Percentiles rank a stretch among this genome's conserved stretches.
Evolutionary conservation across 2,113 vertebrate genomes (phyloP).

Genomic region (Turdus rufiventris): DNA sequence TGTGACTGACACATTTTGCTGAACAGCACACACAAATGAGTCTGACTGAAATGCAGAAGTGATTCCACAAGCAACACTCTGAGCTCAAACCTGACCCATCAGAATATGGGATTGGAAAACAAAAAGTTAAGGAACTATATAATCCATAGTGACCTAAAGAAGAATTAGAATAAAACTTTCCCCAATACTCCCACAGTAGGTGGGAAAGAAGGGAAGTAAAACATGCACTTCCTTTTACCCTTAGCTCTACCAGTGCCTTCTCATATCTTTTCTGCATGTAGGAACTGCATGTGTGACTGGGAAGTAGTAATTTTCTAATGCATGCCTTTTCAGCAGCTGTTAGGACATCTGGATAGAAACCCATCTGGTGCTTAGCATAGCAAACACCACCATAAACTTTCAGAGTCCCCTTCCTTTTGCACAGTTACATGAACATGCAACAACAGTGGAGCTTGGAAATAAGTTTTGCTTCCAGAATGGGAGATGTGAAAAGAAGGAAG

Average conservation of each 20-base stretch:
- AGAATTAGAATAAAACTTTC: not conserved
- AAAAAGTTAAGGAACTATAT: not conserved
- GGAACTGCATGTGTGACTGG: not conserved
- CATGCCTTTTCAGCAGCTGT: slow-evolving; percentile 15
- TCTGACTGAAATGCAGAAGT: not conserved
- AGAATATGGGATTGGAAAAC: not conserved
- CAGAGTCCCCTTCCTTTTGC: not conserved
- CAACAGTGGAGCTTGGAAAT: not conserved
- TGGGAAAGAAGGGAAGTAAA: not conserved
- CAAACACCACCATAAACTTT: not conserved
- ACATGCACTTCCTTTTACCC: not conserved
- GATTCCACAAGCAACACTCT: not conserved
- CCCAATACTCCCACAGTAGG: not conserved
- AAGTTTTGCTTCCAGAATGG: not conserved
- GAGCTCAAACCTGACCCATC: not conserved
- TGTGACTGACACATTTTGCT: not conserved
- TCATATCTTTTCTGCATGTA: not conserved
- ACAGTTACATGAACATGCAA: not conserved
- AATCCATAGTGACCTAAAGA: not conserved
- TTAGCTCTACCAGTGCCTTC: not conserved
- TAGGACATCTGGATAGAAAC: slow-evolving; percentile 24
- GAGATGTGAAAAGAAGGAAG: not conserved
- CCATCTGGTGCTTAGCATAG: not conserved
- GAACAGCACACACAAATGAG: not conserved
- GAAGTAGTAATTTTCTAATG: not conserved